Evolutionary conservation across 2,113 vertebrate genomes (phyloP).

Genomic region (Vulpes ferrilata): DNA sequence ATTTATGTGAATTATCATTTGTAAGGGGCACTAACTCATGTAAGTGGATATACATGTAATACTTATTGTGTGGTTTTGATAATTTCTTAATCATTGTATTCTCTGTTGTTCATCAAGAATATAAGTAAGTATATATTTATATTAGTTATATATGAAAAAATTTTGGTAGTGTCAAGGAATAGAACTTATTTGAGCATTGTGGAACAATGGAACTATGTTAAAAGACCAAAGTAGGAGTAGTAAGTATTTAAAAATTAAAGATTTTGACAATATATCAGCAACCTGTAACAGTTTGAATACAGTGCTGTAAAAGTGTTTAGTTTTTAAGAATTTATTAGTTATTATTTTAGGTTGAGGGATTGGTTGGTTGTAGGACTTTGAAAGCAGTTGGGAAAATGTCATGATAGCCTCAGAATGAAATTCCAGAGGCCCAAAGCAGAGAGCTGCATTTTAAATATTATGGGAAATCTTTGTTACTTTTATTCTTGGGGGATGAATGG

Average conservation of each 20-base stretch:
- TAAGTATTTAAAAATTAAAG: slow-evolving; percentile 9
- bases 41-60: not conserved
- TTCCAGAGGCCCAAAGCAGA: slow-evolving; percentile 39
- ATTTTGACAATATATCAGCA: not conserved
- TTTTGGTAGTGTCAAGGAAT: not conserved
- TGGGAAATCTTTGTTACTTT: slow-evolving; percentile 38
- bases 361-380: slow-evolving; percentile 30
- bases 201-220: slow-evolving; percentile 21
- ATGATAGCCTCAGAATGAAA: not conserved
- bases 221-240: slow-evolving; percentile 14
- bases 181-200: slow-evolving; percentile 5
- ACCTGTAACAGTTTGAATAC: not conserved
- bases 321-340: not conserved
- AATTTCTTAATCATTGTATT: not conserved
- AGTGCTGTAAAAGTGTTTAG: not conserved
- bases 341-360: not conserved
- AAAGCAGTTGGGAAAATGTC: not conserved
- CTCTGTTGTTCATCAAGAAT: not conserved
- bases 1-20: slow-evolving; percentile 21
- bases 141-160: not conserved
- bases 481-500: not conserved
- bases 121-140: slow-evolving; percentile 18
- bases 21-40: not conserved
- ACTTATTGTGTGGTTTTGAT: not conserved
- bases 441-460: slow-evolving; percentile 12